Evolutionary conservation across 2,888 invertebrate genomes (phyloP).

Genomic region (Stegana nigrithorax): DNA sequence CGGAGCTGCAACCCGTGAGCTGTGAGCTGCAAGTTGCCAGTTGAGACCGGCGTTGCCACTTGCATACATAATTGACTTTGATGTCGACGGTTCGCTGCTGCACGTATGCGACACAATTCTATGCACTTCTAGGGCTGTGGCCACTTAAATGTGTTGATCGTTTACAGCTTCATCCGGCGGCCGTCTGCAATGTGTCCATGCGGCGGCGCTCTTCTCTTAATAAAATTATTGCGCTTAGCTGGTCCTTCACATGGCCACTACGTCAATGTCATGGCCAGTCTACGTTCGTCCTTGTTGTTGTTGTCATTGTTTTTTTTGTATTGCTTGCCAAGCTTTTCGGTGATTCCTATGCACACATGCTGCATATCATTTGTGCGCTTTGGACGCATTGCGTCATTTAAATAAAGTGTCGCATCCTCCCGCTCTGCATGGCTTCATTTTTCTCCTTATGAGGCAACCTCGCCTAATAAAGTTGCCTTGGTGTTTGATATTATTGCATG

Average conservation of each 20-base stretch:
- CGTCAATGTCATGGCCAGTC: too few species aligned
- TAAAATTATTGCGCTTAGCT: not conserved
- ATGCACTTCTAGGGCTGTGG: not conserved
- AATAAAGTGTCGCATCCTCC: conserved; percentile 56
- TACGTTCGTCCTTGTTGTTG: too few species aligned
- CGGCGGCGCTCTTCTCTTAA: too few species aligned
- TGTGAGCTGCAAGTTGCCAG: too few species aligned
- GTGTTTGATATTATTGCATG: conserved; percentile 12
- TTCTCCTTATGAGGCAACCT: conserved; percentile 4
- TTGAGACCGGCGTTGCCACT: not conserved
- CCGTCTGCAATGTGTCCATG: too few species aligned
- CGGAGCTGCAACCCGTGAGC: too few species aligned
- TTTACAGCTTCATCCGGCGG: conserved; percentile 14
- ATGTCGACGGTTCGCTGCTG: not conserved
- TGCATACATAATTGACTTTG: conserved; percentile 6
- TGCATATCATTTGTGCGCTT: too few species aligned
- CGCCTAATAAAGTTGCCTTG: conserved; percentile 40
- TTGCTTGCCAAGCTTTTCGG: too few species aligned
- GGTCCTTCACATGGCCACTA: not conserved
- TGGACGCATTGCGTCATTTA: too few species aligned
- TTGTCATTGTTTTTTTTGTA: too few species aligned
- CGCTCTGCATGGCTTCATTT: not conserved
- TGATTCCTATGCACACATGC: too few species aligned
- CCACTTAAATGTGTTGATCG: conserved; percentile 18
- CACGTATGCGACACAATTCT: not conserved